A percentile compares a stretch with the other conserved stretches of the same genome.
phyloP scores from a whole-genome alignment of 1,140 invertebrate species.

The Papilio polyxenes region DNA sequence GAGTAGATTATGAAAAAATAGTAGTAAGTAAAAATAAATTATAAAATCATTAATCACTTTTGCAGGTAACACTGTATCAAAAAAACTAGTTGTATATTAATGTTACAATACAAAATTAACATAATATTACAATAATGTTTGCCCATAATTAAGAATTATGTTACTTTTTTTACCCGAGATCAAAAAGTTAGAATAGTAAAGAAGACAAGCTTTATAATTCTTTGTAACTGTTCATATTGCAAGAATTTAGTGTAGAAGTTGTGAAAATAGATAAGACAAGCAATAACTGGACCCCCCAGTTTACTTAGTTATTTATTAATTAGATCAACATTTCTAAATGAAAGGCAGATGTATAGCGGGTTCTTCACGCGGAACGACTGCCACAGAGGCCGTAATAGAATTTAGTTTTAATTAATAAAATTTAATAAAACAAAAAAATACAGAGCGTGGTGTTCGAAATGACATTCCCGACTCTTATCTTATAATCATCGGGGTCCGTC shows the following conservation, averaged over 20 bases:
- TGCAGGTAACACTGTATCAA: not conserved
- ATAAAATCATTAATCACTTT: too few species aligned
- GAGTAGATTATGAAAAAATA: not conserved
- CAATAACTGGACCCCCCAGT: constrained; percentile 37
- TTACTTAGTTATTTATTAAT: constrained; percentile 46
- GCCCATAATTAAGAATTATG: too few species aligned
- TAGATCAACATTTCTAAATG: constrained; percentile 47
- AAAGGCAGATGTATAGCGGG: constrained; percentile 46
- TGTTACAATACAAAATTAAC: too few species aligned
- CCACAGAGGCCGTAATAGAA: constrained; percentile 45
- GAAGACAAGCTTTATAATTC: too few species aligned
- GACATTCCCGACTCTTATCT: constrained; percentile 54
- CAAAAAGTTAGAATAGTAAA: too few species aligned
- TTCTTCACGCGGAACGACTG: constrained; percentile 43
- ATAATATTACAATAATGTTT: too few species aligned
- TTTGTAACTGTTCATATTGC: not conserved
- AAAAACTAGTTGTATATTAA: not conserved
- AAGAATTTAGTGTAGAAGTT: not conserved
- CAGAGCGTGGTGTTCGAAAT: constrained; percentile 50
- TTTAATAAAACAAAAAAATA: constrained; percentile 49
- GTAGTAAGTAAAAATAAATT: too few species aligned
- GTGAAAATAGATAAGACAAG: constrained; percentile 1
- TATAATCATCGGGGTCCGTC: constrained; percentile 48
- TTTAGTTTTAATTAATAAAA: constrained; percentile 58
- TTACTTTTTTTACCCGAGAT: too few species aligned